A percentile compares a stretch with the other conserved stretches of the same genome.
Evolutionary conservation across 2,888 invertebrate genomes (phyloP).

Genomic region (Amphimallon solstitiale): DNA sequence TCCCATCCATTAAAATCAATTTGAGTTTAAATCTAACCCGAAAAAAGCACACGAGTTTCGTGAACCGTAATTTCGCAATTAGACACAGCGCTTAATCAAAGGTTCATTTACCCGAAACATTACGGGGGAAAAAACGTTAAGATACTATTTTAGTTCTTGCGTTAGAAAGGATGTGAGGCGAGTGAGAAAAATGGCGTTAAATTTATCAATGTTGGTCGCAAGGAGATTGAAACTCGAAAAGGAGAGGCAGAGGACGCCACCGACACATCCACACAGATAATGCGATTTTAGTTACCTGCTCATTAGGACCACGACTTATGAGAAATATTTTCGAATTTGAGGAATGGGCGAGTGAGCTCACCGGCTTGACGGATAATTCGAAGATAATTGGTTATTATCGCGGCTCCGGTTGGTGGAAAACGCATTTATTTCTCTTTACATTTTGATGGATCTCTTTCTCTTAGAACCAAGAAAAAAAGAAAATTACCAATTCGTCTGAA

Average conservation of each 20-base stretch:
- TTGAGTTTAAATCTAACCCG: constrained; percentile 36
- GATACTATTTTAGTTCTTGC: constrained; percentile 60
- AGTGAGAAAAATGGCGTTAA: constrained; percentile 67
- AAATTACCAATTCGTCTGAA: neutral
- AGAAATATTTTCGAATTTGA: constrained; percentile 38
- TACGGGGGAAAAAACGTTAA: constrained; percentile 49
- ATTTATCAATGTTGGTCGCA: constrained; percentile 65
- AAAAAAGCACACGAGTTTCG: constrained; percentile 40
- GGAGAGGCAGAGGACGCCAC: constrained; percentile 50
- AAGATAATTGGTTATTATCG: constrained; percentile 39
- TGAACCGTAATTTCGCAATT: constrained; percentile 53
- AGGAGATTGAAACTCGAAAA: constrained; percentile 62
- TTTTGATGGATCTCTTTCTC: constrained; percentile 4
- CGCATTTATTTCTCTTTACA: constrained; percentile 7
- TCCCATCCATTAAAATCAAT: constrained; percentile 42
- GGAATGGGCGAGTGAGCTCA: constrained; percentile 16
- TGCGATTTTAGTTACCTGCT: constrained; percentile 63
- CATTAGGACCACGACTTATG: constrained; percentile 49
- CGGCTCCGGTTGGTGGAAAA: constrained; percentile 15
- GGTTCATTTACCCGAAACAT: constrained; percentile 54
- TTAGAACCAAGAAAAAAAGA: constrained; percentile 1
- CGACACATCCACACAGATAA: constrained; percentile 54
- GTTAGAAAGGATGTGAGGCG: constrained; percentile 59
- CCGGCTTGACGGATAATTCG: constrained; percentile 35
- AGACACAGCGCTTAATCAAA: constrained; percentile 56